phyloP scores from a whole-genome alignment of 2,797 vertebrate species.

The Apogon talboti region DNA sequence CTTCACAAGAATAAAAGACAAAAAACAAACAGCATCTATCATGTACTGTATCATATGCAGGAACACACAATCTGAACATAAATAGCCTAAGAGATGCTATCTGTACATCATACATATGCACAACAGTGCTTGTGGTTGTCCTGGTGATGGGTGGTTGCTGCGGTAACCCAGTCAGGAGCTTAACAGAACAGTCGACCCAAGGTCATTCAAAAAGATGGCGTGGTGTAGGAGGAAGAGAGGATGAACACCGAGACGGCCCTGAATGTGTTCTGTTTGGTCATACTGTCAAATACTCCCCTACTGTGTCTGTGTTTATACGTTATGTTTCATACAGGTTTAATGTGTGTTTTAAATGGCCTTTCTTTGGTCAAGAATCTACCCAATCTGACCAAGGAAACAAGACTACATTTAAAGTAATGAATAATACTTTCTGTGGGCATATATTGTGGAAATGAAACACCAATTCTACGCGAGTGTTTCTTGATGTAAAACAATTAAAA shows the following conservation, averaged over 20 bases:
- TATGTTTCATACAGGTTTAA: neutral
- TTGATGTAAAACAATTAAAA: neutral
- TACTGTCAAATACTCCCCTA: neutral
- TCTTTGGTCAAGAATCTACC: neutral
- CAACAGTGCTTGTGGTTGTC: slow-evolving; percentile 21
- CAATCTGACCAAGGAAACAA: too few species aligned
- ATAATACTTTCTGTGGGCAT: neutral
- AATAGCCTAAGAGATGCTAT: neutral
- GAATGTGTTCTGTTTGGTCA: neutral
- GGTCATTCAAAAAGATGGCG: slow-evolving; percentile 28
- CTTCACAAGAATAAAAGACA: neutral
- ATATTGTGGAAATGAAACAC: neutral
- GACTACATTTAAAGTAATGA: neutral
- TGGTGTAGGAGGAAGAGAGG: slow-evolving; percentile 19
- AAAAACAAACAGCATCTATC: neutral
- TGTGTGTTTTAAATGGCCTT: neutral
- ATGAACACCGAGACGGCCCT: slow-evolving; percentile 13
- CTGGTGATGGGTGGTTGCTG: slow-evolving; percentile 57
- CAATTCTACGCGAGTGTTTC: too few species aligned
- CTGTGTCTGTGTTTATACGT: too few species aligned
- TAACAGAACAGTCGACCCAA: slow-evolving; percentile 24
- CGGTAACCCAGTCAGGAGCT: slow-evolving; percentile 40
- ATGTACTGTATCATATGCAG: neutral
- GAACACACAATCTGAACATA: slow-evolving; percentile 13
- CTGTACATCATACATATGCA: slow-evolving; percentile 28